A percentile compares a stretch with the other conserved stretches of the same genome.
Evolutionary conservation across 2,888 invertebrate species (phyloP).

Genomic region (Stegophylla sp.): DNA sequence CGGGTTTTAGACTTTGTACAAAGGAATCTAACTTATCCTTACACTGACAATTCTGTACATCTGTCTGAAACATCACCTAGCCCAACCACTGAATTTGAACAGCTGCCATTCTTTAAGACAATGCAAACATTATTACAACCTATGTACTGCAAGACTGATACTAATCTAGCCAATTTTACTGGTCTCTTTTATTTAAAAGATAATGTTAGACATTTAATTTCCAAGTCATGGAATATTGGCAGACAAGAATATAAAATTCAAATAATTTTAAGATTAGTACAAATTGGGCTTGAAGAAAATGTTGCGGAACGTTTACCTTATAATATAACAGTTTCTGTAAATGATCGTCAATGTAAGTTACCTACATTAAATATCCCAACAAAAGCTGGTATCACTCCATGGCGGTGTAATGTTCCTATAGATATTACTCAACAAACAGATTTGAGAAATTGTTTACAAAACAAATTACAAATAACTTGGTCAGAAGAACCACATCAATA

Average conservation of each 20-base stretch:
- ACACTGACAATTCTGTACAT: background rate
- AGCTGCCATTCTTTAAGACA: conserved; percentile 35
- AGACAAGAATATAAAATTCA: conserved; percentile 52
- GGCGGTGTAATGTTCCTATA: conserved; percentile 52
- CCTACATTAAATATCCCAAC: conserved; percentile 51
- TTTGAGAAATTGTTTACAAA: conserved; percentile 44
- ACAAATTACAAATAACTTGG: conserved; percentile 44
- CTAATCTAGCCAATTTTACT: conserved; percentile 19
- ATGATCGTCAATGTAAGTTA: conserved; percentile 35
- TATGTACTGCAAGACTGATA: conserved; percentile 26
- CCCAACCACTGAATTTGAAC: conserved; percentile 8
- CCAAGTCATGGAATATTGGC: conserved; percentile 41
- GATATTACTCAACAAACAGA: conserved; percentile 48
- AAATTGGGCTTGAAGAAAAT: conserved; percentile 30
- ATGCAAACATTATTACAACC: conserved; percentile 24
- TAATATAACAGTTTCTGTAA: conserved; percentile 44
- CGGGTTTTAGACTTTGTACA: background rate
- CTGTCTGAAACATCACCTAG: background rate
- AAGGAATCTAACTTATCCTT: background rate
- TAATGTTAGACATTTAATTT: conserved; percentile 33
- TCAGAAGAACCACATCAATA: conserved; percentile 37
- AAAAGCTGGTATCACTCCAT: conserved; percentile 47
- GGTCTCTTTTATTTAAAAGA: conserved; percentile 40
- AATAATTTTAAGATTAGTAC: conserved; percentile 48
- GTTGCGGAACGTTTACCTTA: conserved; percentile 38